A percentile compares a stretch with the other conserved stretches of the same genome.
Conservation (phyloP, 2,888 invertebrate genomes). For the Eupithecia insigniata region DNA sequence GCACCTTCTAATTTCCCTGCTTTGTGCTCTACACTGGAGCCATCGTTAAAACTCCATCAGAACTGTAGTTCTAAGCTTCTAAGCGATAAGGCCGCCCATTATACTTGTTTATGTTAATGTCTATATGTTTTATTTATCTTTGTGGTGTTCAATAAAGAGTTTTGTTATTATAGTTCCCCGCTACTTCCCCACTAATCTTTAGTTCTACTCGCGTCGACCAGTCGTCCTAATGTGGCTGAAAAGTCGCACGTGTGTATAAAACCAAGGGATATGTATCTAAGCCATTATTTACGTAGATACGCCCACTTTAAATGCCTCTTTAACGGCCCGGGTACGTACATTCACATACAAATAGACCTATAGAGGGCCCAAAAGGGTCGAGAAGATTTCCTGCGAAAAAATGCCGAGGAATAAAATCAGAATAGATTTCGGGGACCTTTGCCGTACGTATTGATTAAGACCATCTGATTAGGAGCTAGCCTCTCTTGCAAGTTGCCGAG, state of each 20-base stretch:
- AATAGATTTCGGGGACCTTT: conserved; percentile 42
- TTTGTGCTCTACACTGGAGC: not conserved
- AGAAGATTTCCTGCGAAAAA: conserved; percentile 36
- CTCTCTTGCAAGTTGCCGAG: not conserved
- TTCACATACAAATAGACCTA: conserved; percentile 49
- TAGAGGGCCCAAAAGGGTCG: conserved; percentile 44
- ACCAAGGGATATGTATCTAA: conserved; percentile 32
- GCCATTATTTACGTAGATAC: conserved; percentile 54
- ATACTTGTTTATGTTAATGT: too few species aligned
- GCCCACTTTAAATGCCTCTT: conserved; percentile 52
- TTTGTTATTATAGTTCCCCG: not conserved
- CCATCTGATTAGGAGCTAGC: conserved; percentile 32
- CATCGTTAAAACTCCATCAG: not conserved
- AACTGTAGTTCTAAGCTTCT: not conserved
- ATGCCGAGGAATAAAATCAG: conserved; percentile 48
- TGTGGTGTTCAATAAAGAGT: too few species aligned
- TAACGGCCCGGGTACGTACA: conserved; percentile 48
- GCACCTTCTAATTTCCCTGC: not conserved
- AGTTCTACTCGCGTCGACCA: not conserved
- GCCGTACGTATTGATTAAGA: conserved; percentile 39
- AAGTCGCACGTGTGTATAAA: conserved; percentile 24
- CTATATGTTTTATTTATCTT: too few species aligned
- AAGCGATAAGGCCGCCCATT: too few species aligned
- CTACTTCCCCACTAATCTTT: not conserved
- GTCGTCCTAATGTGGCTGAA: conserved; percentile 8